Evolutionary conservation across 2,113 vertebrate genomes (phyloP).

Genomic region (Cynopterus brachyotis): DNA sequence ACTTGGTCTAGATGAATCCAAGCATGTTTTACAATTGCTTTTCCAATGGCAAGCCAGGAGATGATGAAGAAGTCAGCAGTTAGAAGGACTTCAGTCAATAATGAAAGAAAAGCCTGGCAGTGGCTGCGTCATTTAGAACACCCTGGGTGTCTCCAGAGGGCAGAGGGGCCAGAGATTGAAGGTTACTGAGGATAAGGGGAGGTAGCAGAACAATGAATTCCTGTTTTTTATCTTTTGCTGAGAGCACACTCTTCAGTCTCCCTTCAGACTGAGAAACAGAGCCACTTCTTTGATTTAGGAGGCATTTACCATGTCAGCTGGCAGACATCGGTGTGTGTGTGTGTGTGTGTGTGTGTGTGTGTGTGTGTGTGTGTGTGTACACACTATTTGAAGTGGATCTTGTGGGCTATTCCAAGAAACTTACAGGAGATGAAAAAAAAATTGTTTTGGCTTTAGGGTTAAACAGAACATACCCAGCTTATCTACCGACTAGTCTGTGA

Average conservation of each 20-base stretch:
- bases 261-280: not conserved
- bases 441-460: not conserved
- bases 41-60: not conserved
- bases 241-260: not conserved
- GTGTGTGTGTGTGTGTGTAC: fast-evolving
- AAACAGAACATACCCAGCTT: not conserved
- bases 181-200: not conserved
- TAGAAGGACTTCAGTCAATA: not conserved
- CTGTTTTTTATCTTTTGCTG: not conserved
- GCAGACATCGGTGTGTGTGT: not conserved
- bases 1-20: not conserved
- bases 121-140: not conserved
- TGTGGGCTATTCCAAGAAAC: not conserved
- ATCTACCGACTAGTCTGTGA: not conserved
- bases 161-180: not conserved
- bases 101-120: not conserved
- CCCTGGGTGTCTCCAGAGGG: not conserved
- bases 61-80: not conserved
- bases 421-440: not conserved
- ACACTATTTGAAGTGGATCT: not conserved
- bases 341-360: not conserved
- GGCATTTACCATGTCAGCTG: not conserved
- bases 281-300: not conserved
- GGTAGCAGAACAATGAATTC: not conserved
- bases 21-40: not conserved